Base-by-base conservation (phyloP, 2,113 vertebrate species). In the Microcebus lehilahytsara region DNA sequence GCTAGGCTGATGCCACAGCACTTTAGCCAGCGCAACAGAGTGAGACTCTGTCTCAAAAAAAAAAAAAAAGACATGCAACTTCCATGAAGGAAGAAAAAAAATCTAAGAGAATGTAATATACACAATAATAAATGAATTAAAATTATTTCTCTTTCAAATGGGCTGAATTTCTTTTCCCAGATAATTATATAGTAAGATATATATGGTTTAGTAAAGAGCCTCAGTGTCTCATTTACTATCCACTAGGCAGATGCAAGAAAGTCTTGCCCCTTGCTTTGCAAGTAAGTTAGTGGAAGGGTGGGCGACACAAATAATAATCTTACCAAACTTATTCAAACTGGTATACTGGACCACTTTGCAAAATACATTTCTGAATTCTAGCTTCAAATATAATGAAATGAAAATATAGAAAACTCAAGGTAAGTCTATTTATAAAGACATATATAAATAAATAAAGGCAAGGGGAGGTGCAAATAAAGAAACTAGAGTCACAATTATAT, bases 301-400 rank as follows among this genome's bases (percentile, higher is more conserved):
- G 22, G 9, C 17, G 51, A 71, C 16, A 89, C 10, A 88, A 83
- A 19, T 5, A 62, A 83, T 5, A 87, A 66, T 67, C n/a, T 77
- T 66, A 77, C 25, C 46, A 46, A 46, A 46, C 46, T 46, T 46
- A 46, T 46, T 46, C 80, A 37, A 58, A 62, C n/a, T 51, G 42
- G 23, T 32, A 91, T 1, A 62, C 2, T 69, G 37, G 14, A 77
- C 2, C 53, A 75, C 81, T 94, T 37, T 89, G 42, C 42, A 96
- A 97, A 93, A 86, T 7, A 53, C 11, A 72, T 67, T 88, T 91
- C 53, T 88, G 42, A 96, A 93, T 69, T 89, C 80, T 79, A 87
- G 20, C 13, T 56, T 89, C 53, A 84, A 96, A 87, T 74, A 62
- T 60, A 86, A 93, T 40, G 89, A 92, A 92, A 32, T 32, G 12